phyloP scores from a whole-genome alignment of 2,888 invertebrate species.

The Aporophyla lueneburgensis region DNA sequence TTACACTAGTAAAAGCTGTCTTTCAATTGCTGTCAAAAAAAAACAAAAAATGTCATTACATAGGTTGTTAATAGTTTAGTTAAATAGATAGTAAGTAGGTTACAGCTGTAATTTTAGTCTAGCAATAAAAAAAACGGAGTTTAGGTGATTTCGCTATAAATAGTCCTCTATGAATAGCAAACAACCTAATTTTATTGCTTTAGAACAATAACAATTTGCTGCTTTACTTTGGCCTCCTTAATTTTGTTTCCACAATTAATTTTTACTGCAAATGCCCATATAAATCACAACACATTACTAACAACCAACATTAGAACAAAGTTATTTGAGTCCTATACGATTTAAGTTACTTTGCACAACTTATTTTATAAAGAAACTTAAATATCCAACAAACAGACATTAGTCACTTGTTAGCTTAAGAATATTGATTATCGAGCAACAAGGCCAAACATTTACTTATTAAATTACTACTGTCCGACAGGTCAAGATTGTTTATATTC shows the following conservation, averaged over 20 bases:
- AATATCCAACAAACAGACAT: not conserved
- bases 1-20: no score
- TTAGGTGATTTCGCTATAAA: not conserved
- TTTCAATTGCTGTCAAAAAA: no score
- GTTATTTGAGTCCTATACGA: not conserved
- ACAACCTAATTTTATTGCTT: not conserved
- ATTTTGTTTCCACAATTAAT: not conserved
- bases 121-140: not conserved
- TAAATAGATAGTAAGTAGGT: no score
- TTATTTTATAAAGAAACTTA: not conserved
- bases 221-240: not conserved
- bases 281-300: not conserved
- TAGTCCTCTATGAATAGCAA: not conserved
- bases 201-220: no score
- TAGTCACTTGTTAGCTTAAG: not conserved
- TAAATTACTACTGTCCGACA: not conserved
- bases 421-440: slow-evolving; percentile 24
- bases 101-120: not conserved
- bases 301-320: not conserved
- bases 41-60: no score
- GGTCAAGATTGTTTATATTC: slow-evolving; percentile 42
- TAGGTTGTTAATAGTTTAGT: no score
- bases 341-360: slow-evolving; percentile 7
- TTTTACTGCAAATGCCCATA: not conserved
- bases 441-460: slow-evolving; percentile 25